Evolutionary conservation across 2,797 vertebrate genomes (phyloP), one percentile per base, ranked within the genome.

Genomic region (Cephalopachus bancanus): DNA sequence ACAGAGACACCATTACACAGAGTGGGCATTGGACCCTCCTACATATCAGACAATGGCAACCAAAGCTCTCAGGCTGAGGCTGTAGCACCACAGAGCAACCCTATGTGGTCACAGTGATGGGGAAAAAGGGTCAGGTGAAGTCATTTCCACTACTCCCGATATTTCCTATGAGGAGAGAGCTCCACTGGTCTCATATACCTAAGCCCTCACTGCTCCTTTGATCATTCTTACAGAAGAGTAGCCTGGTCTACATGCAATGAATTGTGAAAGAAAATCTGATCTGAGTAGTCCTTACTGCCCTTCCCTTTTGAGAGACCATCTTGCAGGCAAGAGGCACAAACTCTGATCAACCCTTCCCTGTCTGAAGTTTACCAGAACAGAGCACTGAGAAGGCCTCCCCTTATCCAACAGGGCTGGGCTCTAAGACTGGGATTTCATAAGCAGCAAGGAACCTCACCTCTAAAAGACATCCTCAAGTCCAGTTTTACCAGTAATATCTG

Each of bases 71-170:
- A 9, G 0, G 8, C n/a, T 22, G 26, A 89, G 30, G 7, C 9
- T 30, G 10, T 10, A 7, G 83, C 2, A 51, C 17, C 10, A 2
- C 10, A 65, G 53, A 64, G 7, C 1, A 62, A 37, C 65, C 3
- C 0, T 24, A 11, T 12, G 5, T 1, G 3, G 57, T 88, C 37
- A 59, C 8, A 7, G 4, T 22, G 33, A 10, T n/a, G 24, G 10
- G 5, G 5, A 22, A 15, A 5, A 5, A 51, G 1, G 0, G 3
- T 44, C 44, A 1, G 51, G 17, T 44, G 22, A 65, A 33, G 62
- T 24, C 22, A 19, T 53, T 83, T 19, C 11, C 15, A 30, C 53
- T 16, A 83, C 22, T 67, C 30, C 30, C 7, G 49, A 20, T 51
- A 14, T 37, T 62, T 84, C 19, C 37, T 80, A 44, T 1, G 1